Base-by-base conservation (phyloP, 2,113 vertebrate genomes). In the Crypturellus undulatus region DNA sequence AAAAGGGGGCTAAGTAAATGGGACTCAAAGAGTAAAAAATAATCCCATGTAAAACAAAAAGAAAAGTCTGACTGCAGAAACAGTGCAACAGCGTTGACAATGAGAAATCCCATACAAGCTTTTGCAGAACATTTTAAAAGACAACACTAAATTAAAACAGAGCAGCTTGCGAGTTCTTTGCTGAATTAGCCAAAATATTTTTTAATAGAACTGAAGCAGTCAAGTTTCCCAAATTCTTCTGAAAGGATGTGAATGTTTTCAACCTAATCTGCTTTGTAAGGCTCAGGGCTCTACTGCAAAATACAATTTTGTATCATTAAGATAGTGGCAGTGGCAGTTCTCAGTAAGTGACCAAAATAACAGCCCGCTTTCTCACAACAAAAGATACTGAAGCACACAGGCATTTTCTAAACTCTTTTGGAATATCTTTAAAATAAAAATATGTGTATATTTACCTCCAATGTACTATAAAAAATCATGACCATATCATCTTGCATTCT, bases 401-500 rank as follows among this genome's bases (percentile, higher is more conserved):
- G 10, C 17, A 68, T 80, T 96, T 85, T 72, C 62, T 88, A 49
- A 71, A 64, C 24, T 84, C 9, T 38, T 84, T 63, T 38, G 5
- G 83, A 95, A 79, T 79, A 22, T 10, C n/a, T 79, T 90, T 76
- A n/a, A 94, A 75, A 71, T 63, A 80, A 63, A 80, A 60, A 78
- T 19, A 43, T 36, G 32, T 72, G 10, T 10, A 47, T 90, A 34
- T 87, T 93, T 87, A 56, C 25, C 32, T 73, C 36, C 58, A 64
- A 5, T 25, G 4, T 54, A 81, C 12, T 76, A 11, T 38, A 52
- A 62, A 82, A 80, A 71, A n/a, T 60, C 2, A n/a, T 49, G 43
- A 10, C 19, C 9, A 21, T 93, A 69, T 81, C 76, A 38, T 51
- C 36, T 63, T 38, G 42, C 6, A 45, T 79, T 86, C 92, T 89